Percentiles rank a stretch among this genome's conserved stretches.
Evolutionary conservation across 1,140 invertebrate genomes (phyloP).

Genomic region (Drosophila dunni): DNA sequence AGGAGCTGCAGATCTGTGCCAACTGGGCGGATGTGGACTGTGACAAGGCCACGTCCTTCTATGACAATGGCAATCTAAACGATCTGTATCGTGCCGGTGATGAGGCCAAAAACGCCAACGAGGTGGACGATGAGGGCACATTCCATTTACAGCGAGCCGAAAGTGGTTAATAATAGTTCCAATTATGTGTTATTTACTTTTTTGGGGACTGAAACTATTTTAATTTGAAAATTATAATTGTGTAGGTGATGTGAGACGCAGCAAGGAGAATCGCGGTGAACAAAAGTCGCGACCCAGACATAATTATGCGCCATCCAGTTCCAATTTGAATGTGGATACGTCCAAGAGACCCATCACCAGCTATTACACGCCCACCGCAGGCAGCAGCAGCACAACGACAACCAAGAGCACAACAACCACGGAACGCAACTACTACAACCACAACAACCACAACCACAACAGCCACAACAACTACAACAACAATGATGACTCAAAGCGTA

Average conservation of each 20-base stretch:
- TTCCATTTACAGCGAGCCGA: constrained; percentile 91
- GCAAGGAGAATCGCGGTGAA: constrained; percentile 74
- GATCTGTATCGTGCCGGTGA: constrained; percentile 90
- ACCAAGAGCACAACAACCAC: constrained; percentile 58
- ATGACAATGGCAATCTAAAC: constrained; percentile 91
- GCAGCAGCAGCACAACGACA: constrained; percentile 55
- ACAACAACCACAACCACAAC: constrained; percentile 51
- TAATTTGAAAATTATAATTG: neutral
- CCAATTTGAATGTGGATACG: constrained; percentile 63
- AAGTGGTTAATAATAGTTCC: constrained; percentile 85
- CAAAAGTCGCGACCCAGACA: constrained; percentile 75
- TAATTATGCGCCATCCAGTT: constrained; percentile 56
- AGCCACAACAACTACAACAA: constrained; percentile 55
- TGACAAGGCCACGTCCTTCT: constrained; percentile 90
- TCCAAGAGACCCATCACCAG: constrained; percentile 77
- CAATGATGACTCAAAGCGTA: constrained; percentile 82
- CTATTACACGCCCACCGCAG: constrained; percentile 80
- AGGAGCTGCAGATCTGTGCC: constrained; percentile 95
- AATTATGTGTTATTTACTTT: constrained; percentile 22
- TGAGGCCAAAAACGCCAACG: constrained; percentile 87
- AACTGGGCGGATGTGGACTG: constrained; percentile 96
- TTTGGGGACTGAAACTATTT: constrained; percentile 1
- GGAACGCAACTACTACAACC: constrained; percentile 66
- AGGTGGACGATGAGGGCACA: constrained; percentile 90
- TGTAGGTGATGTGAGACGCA: constrained; percentile 76